A percentile compares a stretch with the other conserved stretches of the same genome.
Evolutionary conservation across 2,797 vertebrate genomes (phyloP).

Genomic region (Enteromius unitaeniatus): DNA sequence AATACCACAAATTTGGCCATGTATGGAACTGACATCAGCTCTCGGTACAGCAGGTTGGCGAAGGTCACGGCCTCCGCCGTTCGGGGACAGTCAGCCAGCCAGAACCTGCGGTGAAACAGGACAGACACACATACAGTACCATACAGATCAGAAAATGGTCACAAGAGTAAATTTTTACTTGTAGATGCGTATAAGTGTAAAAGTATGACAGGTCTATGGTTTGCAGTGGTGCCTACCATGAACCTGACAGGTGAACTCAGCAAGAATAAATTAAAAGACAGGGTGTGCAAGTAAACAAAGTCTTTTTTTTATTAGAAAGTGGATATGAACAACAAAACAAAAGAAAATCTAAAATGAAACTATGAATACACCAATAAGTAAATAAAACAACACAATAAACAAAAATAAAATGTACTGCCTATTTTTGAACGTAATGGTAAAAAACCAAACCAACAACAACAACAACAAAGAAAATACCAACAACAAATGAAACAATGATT

Average conservation of each 20-base stretch:
- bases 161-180: neutral
- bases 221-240: neutral
- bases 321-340: neutral
- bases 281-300: neutral
- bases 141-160: neutral
- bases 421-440: neutral
- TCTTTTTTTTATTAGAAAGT: neutral
- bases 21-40: constrained; percentile 92
- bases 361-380: neutral
- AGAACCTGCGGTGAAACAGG: constrained; percentile 83
- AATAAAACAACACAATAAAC: neutral
- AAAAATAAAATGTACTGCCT: neutral
- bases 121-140: neutral
- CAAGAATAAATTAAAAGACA: neutral
- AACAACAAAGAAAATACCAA: neutral
- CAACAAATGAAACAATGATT: neutral
- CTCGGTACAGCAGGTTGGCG: constrained; percentile 91
- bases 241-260: neutral
- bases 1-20: constrained; percentile 99
- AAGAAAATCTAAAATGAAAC: neutral
- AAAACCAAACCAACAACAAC: too few relatives aligned
- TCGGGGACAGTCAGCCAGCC: constrained; percentile 96
- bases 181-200: neutral
- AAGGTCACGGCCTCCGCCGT: constrained; percentile 95
- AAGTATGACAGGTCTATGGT: neutral